Base-by-base conservation (phyloP, 2,113 vertebrate species). In the Blennius ocellaris region DNA sequence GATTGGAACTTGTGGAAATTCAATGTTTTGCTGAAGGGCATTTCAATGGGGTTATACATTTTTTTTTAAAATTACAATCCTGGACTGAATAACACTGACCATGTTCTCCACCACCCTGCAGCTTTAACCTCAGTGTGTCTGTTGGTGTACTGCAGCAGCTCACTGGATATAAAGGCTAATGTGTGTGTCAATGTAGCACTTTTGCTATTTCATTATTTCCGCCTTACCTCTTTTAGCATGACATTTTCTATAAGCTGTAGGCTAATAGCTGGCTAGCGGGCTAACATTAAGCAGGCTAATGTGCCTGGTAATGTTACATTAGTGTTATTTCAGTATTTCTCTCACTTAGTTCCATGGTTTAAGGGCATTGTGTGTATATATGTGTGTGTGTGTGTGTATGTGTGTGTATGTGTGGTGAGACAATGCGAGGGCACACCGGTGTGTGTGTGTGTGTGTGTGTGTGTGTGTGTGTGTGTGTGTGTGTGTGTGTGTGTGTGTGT, bases 201-300 rank as follows among this genome's bases (percentile, higher is more conserved):
- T 86, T 57, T 64, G 41, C 69, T 52, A 30, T 76, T 81, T 63
- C 68, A 69, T 78, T 74, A 56, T 78, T 83, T 83, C 53, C 15
- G 15, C 76, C 77, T 69, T 61, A 65, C 64, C 70, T 78, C 75
- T 77, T 66, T 89, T 86, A 80, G 78, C 78, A 77, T 87, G 82
- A 73, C 85, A 89, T 86, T 89, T 81, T 76, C 64, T 82, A 76
- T 78, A 82, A 90, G 82, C 85, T 91, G 87, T 85, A 40, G 72
- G 89, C 69, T 91, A 87, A 91, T 87, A 79, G 85, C 79, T 88
- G 82, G 83, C 89, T 91, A 88, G 78, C 70, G 84, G 91, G 85
- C 80, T 88, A 91, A 87, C 87, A 90, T 92, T 88, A 92, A 81
- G 80, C 50, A 67, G 73, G 75, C 87, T 92, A 90, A 92, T 92